Evolutionary conservation across 2,797 vertebrate species (phyloP).

Genomic region (Anguilla anguilla): DNA sequence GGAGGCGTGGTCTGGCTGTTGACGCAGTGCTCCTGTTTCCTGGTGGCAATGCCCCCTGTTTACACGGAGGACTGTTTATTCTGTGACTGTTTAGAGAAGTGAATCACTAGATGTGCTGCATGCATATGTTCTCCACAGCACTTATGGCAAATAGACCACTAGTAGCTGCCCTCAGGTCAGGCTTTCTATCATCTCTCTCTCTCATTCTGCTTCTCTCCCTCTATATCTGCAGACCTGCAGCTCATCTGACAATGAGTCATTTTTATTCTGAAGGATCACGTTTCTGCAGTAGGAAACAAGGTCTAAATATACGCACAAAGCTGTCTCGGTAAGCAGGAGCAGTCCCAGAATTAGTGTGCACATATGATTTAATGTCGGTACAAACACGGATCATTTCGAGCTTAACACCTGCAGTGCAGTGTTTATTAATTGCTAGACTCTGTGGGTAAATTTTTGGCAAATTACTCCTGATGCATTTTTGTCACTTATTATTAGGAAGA

Average conservation of each 20-base stretch:
- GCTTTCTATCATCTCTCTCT: background rate
- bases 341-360: constrained; percentile 26
- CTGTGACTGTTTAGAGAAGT: background rate
- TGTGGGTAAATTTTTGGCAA: background rate
- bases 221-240: constrained; percentile 2
- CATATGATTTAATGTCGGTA: background rate
- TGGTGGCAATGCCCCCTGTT: background rate
- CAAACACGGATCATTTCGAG: background rate
- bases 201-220: background rate
- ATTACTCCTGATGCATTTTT: background rate
- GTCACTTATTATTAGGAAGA: background rate
- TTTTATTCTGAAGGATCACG: constrained; percentile 25
- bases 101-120: constrained; percentile 18
- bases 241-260: constrained; percentile 32
- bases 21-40: background rate
- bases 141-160: background rate
- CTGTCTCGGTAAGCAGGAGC: constrained; percentile 13
- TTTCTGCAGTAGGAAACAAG: constrained; percentile 31
- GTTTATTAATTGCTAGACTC: background rate
- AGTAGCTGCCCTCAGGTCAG: constrained; percentile 21
- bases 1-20: background rate
- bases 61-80: background rate
- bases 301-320: constrained; percentile 24
- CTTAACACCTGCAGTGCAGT: background rate
- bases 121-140: constrained; percentile 13